phyloP scores from a whole-genome alignment of 2,113 vertebrate genomes.

The Sigmodon hispidus region DNA sequence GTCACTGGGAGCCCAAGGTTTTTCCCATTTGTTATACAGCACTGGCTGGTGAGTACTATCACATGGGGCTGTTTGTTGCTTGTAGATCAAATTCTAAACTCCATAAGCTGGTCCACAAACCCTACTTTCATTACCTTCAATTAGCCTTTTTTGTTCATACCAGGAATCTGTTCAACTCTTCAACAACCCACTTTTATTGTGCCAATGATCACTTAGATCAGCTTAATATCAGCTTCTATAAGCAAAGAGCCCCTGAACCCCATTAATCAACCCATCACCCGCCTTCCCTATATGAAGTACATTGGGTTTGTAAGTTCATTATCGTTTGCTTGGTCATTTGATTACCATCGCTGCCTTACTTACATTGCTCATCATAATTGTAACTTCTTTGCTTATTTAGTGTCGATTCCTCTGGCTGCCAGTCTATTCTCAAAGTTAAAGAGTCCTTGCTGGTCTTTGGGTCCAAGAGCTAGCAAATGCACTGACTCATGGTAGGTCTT shows the following conservation, averaged over 20 bases:
- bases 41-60: background rate
- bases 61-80: background rate
- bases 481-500: background rate
- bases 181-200: no score
- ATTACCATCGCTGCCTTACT: background rate
- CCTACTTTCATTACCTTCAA: background rate
- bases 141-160: background rate
- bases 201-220: background rate
- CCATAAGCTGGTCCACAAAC: background rate
- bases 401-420: background rate
- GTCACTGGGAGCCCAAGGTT: background rate
- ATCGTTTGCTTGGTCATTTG: background rate
- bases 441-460: background rate
- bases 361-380: background rate
- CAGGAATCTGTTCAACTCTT: no score
- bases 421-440: background rate
- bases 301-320: background rate
- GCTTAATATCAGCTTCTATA: background rate
- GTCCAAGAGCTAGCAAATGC: background rate
- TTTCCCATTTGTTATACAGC: background rate
- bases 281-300: background rate
- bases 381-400: background rate
- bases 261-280: background rate
- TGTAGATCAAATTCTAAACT: constrained; percentile 16
- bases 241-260: background rate